These are phyloP conservation scores for Leucopsar rothschildi DNA, from an alignment of 2,113 vertebrate genomes.

Conservation along the genomic window DNA sequence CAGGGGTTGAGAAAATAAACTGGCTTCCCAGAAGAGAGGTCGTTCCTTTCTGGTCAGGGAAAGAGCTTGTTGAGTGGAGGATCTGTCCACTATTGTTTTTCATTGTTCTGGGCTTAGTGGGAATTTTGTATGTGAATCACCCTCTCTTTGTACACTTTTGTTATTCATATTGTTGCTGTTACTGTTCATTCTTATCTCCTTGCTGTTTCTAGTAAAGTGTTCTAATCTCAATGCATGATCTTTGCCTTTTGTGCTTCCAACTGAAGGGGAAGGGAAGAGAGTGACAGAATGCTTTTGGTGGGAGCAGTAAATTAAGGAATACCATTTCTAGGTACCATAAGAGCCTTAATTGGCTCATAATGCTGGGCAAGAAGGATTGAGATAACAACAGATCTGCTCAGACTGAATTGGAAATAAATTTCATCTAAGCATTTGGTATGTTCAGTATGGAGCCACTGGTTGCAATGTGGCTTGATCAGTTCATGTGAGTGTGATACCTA, in stretches of 20 bases:
- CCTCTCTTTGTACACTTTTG: background rate
- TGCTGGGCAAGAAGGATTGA: rapidly evolving
- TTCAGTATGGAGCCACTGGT: background rate
- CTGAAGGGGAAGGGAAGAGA: background rate
- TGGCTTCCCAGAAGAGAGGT: background rate
- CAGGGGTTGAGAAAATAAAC: background rate
- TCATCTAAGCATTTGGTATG: background rate
- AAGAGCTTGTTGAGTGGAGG: rapidly evolving
- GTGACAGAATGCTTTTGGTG: rapidly evolving
- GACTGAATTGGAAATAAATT: background rate
- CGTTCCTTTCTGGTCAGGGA: background rate
- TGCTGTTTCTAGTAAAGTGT: background rate
- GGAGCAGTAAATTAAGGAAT: background rate
- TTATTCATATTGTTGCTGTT: background rate
- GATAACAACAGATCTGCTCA: background rate
- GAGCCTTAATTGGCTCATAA: rapidly evolving
- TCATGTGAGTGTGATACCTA: background rate
- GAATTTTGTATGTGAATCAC: background rate
- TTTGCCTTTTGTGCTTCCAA: background rate
- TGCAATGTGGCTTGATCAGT: background rate
- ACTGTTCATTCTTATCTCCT: background rate
- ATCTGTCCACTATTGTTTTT: rapidly evolving
- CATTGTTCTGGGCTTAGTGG: background rate
- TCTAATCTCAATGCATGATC: rapidly evolving
- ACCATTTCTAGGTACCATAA: rapidly evolving